These are phyloP conservation scores for Onychostruthus taczanowskii DNA, from an alignment of 2,113 vertebrate genomes.

Conservation along the genomic window DNA sequence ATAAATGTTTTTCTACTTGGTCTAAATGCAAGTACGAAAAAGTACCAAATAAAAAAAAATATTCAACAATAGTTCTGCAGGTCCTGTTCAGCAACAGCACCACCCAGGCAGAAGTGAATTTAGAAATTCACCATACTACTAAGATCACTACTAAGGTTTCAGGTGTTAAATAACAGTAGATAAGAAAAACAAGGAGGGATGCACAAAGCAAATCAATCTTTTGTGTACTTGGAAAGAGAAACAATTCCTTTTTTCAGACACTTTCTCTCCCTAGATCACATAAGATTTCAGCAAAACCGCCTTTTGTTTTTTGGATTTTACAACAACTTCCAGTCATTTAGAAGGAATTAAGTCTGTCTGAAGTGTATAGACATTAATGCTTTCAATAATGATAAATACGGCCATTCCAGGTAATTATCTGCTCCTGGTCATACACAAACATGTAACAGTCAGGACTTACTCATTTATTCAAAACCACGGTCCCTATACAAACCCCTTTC, in stretches of 20 bases:
- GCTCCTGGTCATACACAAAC: not conserved
- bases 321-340: not conserved
- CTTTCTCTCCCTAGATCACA: not conserved
- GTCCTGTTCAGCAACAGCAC: not conserved
- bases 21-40: not conserved
- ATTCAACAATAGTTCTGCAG: not conserved
- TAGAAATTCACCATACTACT: not conserved
- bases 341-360: not conserved
- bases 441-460: fast-evolving
- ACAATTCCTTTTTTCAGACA: not conserved
- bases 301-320: not conserved
- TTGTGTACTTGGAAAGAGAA: not conserved
- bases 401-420: not conserved
- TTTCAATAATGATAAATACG: not conserved
- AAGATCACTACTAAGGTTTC: not conserved
- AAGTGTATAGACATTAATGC: not conserved
- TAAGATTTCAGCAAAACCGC: not conserved
- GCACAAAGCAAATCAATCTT: not conserved
- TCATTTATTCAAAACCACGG: not conserved
- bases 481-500: not conserved
- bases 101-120: not conserved
- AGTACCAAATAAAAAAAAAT: not conserved
- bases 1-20: not conserved
- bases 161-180: not conserved
- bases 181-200: not conserved